phyloP scores from a whole-genome alignment of 2,888 invertebrate species.

The Perizoma affinitatum region DNA sequence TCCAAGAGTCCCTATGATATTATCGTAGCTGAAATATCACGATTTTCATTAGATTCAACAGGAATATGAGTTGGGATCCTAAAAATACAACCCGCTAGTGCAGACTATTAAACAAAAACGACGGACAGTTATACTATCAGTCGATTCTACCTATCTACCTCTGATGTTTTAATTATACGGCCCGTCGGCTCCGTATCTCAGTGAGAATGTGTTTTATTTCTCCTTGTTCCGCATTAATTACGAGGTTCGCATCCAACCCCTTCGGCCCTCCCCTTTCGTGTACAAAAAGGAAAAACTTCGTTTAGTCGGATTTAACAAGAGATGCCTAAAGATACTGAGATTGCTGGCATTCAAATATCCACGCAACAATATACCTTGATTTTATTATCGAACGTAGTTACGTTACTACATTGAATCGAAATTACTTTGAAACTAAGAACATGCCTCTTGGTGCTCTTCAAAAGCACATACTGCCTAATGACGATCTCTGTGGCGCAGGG shows the following conservation, averaged over 20 bases:
- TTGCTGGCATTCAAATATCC: constrained; percentile 13
- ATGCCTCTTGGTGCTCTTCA: too few relatives aligned
- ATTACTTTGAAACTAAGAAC: too few relatives aligned
- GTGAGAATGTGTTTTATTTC: constrained; percentile 65
- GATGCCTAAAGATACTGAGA: constrained; percentile 34
- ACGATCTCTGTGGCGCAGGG: too few relatives aligned
- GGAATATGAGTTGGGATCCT: constrained; percentile 3
- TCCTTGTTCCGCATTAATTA: constrained; percentile 72
- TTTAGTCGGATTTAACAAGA: constrained; percentile 53
- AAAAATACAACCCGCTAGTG: constrained; percentile 16
- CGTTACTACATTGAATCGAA: too few relatives aligned
- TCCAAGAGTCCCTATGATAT: too few relatives aligned
- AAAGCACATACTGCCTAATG: too few relatives aligned
- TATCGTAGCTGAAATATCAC: not conserved
- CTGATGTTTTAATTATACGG: constrained; percentile 70
- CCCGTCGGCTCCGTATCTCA: constrained; percentile 55
- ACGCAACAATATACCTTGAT: constrained; percentile 2
- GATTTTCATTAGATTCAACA: constrained; percentile 8
- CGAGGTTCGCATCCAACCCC: constrained; percentile 49
- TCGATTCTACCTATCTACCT: constrained; percentile 22
- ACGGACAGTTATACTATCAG: constrained; percentile 15
- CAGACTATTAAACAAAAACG: constrained; percentile 15
- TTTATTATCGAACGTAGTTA: not conserved
- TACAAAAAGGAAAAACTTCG: constrained; percentile 57
- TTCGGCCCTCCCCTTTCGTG: constrained; percentile 56